These are phyloP conservation scores for Peromyscus maniculatus DNA, from an alignment of 2,113 vertebrate genomes.

Conservation along the genomic window DNA sequence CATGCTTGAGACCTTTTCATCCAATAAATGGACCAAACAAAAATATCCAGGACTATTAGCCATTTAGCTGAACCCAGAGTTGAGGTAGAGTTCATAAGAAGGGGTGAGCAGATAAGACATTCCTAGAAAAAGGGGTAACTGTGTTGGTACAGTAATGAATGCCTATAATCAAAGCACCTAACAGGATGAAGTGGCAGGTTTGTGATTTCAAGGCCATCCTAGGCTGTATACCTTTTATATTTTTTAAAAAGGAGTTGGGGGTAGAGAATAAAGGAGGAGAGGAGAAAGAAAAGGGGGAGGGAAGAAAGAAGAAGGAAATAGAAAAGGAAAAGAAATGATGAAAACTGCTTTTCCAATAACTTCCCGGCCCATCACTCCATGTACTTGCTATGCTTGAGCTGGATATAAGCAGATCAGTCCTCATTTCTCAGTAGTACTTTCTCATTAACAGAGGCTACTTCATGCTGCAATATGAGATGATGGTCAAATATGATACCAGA, in stretches of 20 bases:
- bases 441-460: background rate
- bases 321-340: background rate
- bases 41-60: background rate
- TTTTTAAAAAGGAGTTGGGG: background rate
- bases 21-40: background rate
- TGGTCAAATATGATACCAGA: no score
- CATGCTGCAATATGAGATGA: background rate
- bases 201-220: background rate
- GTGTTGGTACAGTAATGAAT: background rate
- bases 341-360: background rate
- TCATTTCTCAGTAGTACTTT: background rate
- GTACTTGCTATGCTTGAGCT: background rate
- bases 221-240: background rate
- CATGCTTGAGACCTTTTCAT: background rate
- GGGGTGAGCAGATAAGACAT: background rate
- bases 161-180: background rate
- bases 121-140: background rate
- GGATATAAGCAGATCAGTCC: background rate
- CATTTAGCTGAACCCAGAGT: constrained; percentile 3
- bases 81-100: background rate
- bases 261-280: background rate
- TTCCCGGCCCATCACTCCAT: background rate
- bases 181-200: background rate
- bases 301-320: background rate
- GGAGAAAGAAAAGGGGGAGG: background rate